Base-by-base conservation (phyloP, 2,888 invertebrate species). In the Campopleginae sp. region DNA sequence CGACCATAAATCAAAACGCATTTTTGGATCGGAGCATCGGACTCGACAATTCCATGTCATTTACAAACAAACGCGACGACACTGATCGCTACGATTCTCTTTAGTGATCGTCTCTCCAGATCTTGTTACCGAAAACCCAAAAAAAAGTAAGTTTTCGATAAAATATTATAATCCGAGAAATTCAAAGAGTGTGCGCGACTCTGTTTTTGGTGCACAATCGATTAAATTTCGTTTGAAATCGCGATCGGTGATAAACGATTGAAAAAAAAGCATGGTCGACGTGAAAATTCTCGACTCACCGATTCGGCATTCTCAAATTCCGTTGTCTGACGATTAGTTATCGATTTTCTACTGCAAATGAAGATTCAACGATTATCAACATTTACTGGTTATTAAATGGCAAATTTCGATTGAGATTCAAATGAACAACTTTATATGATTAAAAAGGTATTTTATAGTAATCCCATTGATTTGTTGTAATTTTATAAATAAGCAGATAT, bases 251-350 rank as follows among this genome's bases (percentile, higher is more conserved):
- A 27, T 31, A 27, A 51, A 54, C 33, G 17, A 33, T 27, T 23
- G 7, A 12, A 61, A 17, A n/a, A n/a, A n/a, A 65, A n/a, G 2
- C 8, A 63, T 38, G 33, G 38, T 65, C 6, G 2, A 19, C 75
- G 17, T 31, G n/a, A 61, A 46, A 14, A 48, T 65, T 63, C 19
- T 17, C 63, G 27, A 75, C 75, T 75, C 75, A 75, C 75, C 63
- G 63, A 8, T 14, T 75, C 63, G 19, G 19, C 19, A 48, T 27
- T 51, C 33, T 12, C n/a, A 33, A 72, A 19, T 38, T 54, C 38
- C 38, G 23, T 46, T 14, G 46, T 7, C 12, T 14, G 23, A 38
- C 38, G 8, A 38, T 38, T 4, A 8, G 8, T 27, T 58, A 14
- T 14, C 1, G 14, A 27, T 46, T 23, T 4, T 54, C 38, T 72